phyloP scores from a whole-genome alignment of 2,888 invertebrate genomes.

The Chromoteleia sp. region DNA sequence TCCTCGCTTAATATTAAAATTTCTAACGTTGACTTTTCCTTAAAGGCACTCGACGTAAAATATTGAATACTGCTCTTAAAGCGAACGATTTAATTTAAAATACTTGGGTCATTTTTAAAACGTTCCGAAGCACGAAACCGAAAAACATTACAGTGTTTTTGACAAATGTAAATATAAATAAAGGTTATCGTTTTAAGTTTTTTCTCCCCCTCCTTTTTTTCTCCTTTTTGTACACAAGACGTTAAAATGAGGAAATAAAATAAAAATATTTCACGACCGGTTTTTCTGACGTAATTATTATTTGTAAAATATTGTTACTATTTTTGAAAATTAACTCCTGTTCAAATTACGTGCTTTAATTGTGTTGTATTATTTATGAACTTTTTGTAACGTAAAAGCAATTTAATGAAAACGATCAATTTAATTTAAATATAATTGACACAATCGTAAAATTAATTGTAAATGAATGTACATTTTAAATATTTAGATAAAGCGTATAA shows the following conservation, averaged over 20 bases:
- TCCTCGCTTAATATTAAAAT: constrained; percentile 55
- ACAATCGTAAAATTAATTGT: too few relatives aligned
- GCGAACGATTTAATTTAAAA: constrained; percentile 30
- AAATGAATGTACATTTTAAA: too few relatives aligned
- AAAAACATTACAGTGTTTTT: neutral
- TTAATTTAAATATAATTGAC: too few relatives aligned
- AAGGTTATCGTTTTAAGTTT: neutral
- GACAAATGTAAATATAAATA: neutral
- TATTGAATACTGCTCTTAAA: constrained; percentile 40
- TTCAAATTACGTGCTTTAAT: neutral
- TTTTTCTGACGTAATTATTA: neutral
- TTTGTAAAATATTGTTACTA: neutral
- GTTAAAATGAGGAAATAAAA: neutral
- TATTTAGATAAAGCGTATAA: neutral
- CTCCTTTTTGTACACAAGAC: neutral
- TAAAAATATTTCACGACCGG: neutral
- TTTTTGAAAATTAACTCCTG: neutral
- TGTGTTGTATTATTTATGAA: too few relatives aligned
- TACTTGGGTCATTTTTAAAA: constrained; percentile 22
- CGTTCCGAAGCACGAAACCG: neutral
- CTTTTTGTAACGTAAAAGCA: too few relatives aligned
- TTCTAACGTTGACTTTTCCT: constrained; percentile 41
- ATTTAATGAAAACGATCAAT: too few relatives aligned
- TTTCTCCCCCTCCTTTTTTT: too few relatives aligned
- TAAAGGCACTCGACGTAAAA: constrained; percentile 40